phyloP scores from a whole-genome alignment of 2,113 vertebrate species.

The Struthidea cinerea region DNA sequence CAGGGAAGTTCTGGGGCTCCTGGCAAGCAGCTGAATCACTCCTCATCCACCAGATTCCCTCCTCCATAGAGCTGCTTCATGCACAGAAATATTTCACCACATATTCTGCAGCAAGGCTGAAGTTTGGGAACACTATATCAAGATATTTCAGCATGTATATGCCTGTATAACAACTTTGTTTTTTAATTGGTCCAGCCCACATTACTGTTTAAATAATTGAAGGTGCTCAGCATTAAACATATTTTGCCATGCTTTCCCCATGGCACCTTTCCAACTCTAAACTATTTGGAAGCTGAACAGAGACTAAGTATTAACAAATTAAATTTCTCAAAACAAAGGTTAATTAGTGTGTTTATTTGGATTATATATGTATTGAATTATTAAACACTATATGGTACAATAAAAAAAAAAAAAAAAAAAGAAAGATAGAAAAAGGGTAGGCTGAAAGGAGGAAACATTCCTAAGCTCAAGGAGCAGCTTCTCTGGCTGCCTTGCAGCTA shows the following conservation, averaged over 20 bases:
- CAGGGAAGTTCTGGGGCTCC: not conserved
- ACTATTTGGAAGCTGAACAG: constrained; percentile 36
- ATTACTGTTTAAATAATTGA: constrained; percentile 47
- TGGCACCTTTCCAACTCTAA: constrained; percentile 54
- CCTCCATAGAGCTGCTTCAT: not conserved
- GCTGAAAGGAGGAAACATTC: constrained; percentile 1
- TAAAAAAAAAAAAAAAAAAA: not conserved
- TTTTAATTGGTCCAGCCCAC: constrained; percentile 40
- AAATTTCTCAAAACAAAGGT: constrained; percentile 61
- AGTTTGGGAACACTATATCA: not conserved
- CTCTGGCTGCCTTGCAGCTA: not conserved
- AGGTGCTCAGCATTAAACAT: constrained; percentile 44
- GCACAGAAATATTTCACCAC: not conserved
- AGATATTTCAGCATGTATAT: constrained; percentile 4
- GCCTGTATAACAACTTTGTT: not conserved
- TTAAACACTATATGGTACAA: constrained; percentile 25
- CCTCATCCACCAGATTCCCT: not conserved
- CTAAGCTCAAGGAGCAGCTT: not conserved
- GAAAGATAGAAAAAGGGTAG: not conserved
- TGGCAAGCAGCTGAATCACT: not conserved
- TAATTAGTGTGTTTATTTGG: constrained; percentile 63
- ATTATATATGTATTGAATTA: constrained; percentile 20
- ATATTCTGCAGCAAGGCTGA: not conserved
- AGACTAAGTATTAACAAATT: constrained; percentile 52
- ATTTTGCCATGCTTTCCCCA: constrained; percentile 37